phyloP scores from a whole-genome alignment of 92 coral and sea anemone species.

The Palythoa grandis region DNA sequence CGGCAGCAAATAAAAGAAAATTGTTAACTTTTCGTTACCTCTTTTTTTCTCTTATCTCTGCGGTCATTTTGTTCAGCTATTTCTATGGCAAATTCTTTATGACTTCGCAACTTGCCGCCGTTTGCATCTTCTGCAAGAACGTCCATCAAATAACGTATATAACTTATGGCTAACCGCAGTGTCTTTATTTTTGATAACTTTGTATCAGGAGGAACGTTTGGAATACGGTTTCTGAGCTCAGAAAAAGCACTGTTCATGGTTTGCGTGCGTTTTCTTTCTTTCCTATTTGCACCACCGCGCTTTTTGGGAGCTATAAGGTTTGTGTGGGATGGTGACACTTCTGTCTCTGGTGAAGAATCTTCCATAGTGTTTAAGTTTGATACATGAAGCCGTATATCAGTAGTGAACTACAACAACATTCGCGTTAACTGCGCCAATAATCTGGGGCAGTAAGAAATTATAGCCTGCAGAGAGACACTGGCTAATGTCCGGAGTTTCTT shows the following conservation, averaged over 20 bases:
- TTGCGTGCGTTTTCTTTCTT: conserved; percentile 91
- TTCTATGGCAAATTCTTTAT: conserved; percentile 86
- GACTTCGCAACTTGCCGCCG: conserved; percentile 80
- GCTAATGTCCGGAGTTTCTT: not conserved
- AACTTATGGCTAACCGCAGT: conserved; percentile 92
- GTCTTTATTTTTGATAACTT: conserved; percentile 98
- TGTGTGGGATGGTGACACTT: conserved; percentile 16
- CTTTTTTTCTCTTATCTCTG: conserved; percentile 75
- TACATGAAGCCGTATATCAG: conserved; percentile 17
- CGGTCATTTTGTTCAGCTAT: conserved; percentile 82
- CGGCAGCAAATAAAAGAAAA: not conserved
- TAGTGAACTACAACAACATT: not conserved
- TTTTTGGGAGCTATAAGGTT: conserved; percentile 36
- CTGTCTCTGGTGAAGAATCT: conserved; percentile 36
- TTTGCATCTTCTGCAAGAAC: conserved; percentile 80
- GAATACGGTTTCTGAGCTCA: conserved; percentile 92
- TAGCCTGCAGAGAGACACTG: not conserved
- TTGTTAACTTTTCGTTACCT: conserved; percentile 35
- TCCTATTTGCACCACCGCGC: conserved; percentile 85
- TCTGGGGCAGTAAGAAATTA: conserved; percentile 11
- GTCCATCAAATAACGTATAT: conserved; percentile 90
- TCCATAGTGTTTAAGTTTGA: conserved; percentile 40
- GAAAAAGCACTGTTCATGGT: conserved; percentile 97
- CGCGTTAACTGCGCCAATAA: conserved; percentile 5
- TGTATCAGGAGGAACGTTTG: conserved; percentile 95